These are phyloP conservation scores for Phaetusa simplex DNA, from an alignment of 2,113 vertebrate species.

Conservation along the genomic window DNA sequence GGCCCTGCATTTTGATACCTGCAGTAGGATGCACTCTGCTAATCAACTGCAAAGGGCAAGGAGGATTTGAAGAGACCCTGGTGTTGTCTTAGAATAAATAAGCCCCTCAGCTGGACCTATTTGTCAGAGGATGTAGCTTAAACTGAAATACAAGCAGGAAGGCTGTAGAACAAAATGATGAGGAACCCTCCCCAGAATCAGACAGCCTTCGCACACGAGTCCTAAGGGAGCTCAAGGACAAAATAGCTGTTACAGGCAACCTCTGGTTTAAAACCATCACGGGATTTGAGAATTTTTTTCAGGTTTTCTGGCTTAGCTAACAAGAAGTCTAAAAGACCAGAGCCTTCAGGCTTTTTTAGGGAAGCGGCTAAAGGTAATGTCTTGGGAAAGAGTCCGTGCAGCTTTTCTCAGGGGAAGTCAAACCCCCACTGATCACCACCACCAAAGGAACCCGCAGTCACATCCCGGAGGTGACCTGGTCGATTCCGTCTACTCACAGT, in stretches of 20 bases:
- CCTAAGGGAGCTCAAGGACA: neutral
- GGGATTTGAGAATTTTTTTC: neutral
- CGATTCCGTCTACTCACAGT: neutral
- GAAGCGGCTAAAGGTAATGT: neutral
- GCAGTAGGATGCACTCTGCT: neutral
- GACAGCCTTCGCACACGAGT: fast-evolving
- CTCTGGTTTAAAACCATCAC: neutral
- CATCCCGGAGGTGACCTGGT: neutral
- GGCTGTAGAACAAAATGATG: neutral
- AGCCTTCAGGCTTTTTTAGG: neutral
- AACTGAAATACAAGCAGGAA: neutral
- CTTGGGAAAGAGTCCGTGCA: neutral
- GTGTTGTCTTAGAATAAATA: neutral
- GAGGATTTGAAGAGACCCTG: neutral
- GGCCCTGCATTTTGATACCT: neutral
- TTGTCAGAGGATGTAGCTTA: neutral
- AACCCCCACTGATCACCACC: neutral
- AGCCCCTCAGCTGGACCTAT: neutral
- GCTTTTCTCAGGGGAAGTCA: neutral
- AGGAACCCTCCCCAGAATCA: neutral
- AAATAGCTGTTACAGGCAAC: neutral
- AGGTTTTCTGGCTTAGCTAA: neutral
- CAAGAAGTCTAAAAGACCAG: fast-evolving
- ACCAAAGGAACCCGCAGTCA: neutral
- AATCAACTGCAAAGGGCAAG: neutral